Conservation (phyloP, 2,888 invertebrate species). For the Polietes domitor region DNA sequence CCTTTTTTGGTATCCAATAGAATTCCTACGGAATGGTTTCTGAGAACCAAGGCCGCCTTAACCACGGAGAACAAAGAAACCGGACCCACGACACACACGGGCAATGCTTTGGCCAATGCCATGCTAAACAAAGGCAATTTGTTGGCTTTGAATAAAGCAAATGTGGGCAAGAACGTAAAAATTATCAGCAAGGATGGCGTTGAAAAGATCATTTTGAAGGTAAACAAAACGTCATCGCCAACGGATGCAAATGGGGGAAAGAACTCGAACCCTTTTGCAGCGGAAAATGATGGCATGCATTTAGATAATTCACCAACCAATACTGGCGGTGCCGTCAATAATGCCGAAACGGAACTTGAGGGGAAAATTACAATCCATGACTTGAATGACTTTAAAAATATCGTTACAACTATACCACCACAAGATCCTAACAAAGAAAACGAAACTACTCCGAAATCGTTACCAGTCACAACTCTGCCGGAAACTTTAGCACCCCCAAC, state of each 20-base stretch:
- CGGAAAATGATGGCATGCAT: background rate
- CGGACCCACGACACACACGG: conserved; percentile 21
- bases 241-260: background rate
- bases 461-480: conserved; percentile 59
- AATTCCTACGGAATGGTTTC: conserved; percentile 79
- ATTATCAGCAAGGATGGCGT: conserved; percentile 75
- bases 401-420: background rate
- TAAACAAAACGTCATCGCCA: conserved; percentile 71
- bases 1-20: conserved; percentile 79
- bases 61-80: conserved; percentile 63
- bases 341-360: background rate
- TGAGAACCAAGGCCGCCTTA: conserved; percentile 77
- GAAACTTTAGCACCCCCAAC: conserved; percentile 52
- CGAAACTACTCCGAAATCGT: conserved; percentile 42
- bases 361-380: conserved; percentile 40
- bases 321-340: conserved; percentile 19
- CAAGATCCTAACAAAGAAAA: conserved; percentile 26
- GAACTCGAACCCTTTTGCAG: background rate
- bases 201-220: conserved; percentile 73
- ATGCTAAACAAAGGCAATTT: conserved; percentile 57
- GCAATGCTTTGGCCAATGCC: conserved; percentile 40
- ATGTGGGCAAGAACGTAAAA: conserved; percentile 74
- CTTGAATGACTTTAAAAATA: conserved; percentile 13
- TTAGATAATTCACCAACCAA: background rate
- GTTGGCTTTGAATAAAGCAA: conserved; percentile 54